A percentile compares a stretch with the other conserved stretches of the same genome.
Conservation (phyloP, 1,140 invertebrate genomes). For the Trichoplusia ni region DNA sequence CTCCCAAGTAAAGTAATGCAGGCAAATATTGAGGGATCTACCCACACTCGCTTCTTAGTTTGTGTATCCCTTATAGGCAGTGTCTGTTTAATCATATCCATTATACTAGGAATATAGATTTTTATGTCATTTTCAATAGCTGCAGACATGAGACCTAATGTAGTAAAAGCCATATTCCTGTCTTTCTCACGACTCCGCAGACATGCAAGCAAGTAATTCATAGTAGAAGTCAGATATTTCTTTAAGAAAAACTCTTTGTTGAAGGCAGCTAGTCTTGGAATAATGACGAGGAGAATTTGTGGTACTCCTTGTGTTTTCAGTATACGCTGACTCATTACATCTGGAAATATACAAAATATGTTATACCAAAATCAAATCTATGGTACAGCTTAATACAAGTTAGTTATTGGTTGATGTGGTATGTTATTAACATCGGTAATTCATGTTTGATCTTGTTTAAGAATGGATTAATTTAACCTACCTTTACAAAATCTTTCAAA, state of each 20-base stretch:
- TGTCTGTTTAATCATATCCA: conserved; percentile 91
- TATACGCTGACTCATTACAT: conserved; percentile 89
- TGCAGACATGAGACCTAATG: conserved; percentile 94
- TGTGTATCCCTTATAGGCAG: conserved; percentile 90
- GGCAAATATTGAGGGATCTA: conserved; percentile 96
- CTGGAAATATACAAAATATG: conserved; percentile 55
- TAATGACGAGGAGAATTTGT: conserved; percentile 91
- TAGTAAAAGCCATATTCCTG: conserved; percentile 92
- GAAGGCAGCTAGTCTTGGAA: conserved; percentile 97
- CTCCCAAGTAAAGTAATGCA: conserved; percentile 96
- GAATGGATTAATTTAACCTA: conserved; percentile 31
- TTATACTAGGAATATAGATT: conserved; percentile 90
- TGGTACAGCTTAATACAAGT: too few species aligned
- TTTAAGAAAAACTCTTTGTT: conserved; percentile 91
- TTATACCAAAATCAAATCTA: neutral
- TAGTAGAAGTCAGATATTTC: conserved; percentile 89
- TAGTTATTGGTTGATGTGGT: too few species aligned
- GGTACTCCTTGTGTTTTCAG: conserved; percentile 92
- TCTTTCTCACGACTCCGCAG: conserved; percentile 91
- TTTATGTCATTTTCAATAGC: conserved; percentile 93
- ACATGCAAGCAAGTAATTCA: conserved; percentile 89
- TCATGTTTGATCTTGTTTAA: too few species aligned
- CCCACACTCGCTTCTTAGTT: conserved; percentile 86
- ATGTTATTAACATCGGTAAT: too few species aligned
- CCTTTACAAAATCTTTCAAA: conserved; percentile 91